Evolutionary conservation across 2,797 vertebrate species (phyloP), one percentile per base, ranked within the genome.

Genomic region (Thunnus albacares): DNA sequence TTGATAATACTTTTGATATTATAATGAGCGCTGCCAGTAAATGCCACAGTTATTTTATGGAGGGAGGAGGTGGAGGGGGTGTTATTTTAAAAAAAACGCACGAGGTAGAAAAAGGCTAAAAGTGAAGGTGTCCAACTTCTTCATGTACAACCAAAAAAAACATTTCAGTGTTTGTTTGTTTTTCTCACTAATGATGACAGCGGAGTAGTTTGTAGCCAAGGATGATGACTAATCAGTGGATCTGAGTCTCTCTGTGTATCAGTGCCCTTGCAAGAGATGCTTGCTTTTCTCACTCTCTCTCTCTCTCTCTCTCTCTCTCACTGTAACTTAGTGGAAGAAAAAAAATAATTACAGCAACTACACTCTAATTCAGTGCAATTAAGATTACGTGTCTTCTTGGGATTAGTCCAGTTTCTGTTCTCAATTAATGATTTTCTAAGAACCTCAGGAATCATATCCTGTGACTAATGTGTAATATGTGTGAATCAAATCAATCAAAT

Each of bases 141-240:
- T 71, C 5, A 49, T 49, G 17, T 14, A 35, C 26, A 53, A 58
- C 30, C 24, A 56, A 38, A 17, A 62, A 76, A 11, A 41, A 14
- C 1, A 53, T 60, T 59, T 17, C 9, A 38, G 18, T 62, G 26
- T 60, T 30, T 15, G 26, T 60, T 30, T 14, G 12, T 9, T 26
- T 26, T 26, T 35, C 45, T 47, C 45, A 6, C 45, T 49, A 18
- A 49, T 49, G 17, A 41, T 58, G 38, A 58, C 30, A 41, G 14
- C 13, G 15, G 24, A 59, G 24, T 10, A 26, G 45, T 63, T 45
- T 26, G 33, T 35, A 62, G 15, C 10, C 41, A 41, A 49, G 3
- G 51, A 41, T 68, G 41, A 49, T 52, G 24, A 53, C 33, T 20
- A 6, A 66, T 67, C 22, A 6, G 52, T 64, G 24, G 70, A 64